Percentiles rank a stretch among this genome's conserved stretches.
Conservation (phyloP, 37 sponge, comb jelly and placozoan genomes). For the Oopsacas minuta region DNA sequence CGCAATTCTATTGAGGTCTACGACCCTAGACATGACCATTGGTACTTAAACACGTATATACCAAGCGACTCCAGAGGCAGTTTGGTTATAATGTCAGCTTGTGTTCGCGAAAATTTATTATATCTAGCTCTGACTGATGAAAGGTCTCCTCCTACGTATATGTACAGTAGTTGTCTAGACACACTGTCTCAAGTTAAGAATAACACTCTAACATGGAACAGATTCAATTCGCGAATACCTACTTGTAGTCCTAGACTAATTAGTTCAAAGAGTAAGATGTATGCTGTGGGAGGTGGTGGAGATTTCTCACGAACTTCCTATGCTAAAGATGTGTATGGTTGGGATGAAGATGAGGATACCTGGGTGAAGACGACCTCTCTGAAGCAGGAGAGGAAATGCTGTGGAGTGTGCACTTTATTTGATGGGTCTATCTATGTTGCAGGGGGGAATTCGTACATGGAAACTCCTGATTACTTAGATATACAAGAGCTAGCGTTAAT, state of each 20-base stretch:
- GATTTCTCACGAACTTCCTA: not conserved
- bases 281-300: not conserved
- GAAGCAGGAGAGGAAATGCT: slow-evolving; percentile 10
- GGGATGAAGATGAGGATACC: not conserved
- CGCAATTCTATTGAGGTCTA: slow-evolving; percentile 9
- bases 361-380: not conserved
- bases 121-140: not conserved
- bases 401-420: not conserved
- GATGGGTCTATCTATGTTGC: not conserved
- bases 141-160: not conserved
- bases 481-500: not conserved
- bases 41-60: slow-evolving; percentile 5
- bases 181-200: not conserved
- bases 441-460: not conserved
- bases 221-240: not conserved
- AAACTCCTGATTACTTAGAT: slow-evolving; percentile 13
- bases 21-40: not conserved
- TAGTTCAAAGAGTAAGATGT: not conserved
- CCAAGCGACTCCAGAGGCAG: slow-evolving; percentile 9
- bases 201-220: not conserved
- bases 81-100: slow-evolving; percentile 10
- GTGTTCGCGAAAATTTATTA: not conserved
- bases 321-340: not conserved
- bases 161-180: slow-evolving; percentile 11
- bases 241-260: slow-evolving; percentile 16